These are phyloP conservation scores for Ia io DNA, from an alignment of 2,113 vertebrate species.

Conservation along the genomic window DNA sequence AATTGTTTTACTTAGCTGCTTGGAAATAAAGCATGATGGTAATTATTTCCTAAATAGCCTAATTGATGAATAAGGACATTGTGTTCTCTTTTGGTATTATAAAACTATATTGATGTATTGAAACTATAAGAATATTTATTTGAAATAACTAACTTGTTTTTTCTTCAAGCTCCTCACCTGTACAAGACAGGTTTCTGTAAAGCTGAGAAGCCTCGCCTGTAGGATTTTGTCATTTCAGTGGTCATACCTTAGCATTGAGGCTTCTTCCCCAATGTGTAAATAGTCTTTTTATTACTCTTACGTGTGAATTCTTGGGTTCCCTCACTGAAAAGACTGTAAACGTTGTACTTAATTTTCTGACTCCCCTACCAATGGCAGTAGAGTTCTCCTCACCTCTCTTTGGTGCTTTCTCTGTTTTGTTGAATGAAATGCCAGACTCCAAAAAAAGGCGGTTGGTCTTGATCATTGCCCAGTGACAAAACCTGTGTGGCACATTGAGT, in stretches of 20 bases:
- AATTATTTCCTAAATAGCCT: not conserved
- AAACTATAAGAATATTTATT: not conserved
- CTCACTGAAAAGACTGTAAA: slow-evolving; percentile 12
- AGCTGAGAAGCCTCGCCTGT: not conserved
- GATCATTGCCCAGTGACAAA: not conserved
- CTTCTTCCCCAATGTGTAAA: slow-evolving; percentile 19
- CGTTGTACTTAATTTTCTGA: slow-evolving; percentile 6
- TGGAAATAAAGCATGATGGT: not conserved
- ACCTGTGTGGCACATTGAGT: not conserved
- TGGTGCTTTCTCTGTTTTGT: slow-evolving; percentile 16
- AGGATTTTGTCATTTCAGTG: slow-evolving; percentile 17
- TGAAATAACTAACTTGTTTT: not conserved
- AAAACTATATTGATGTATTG: not conserved
- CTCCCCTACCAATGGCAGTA: not conserved
- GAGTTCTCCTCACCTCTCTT: not conserved
- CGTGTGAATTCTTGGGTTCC: not conserved
- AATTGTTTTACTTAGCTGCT: not conserved
- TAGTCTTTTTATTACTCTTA: not conserved
- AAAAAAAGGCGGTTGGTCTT: not conserved
- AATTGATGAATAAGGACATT: not conserved
- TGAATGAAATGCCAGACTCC: not conserved
- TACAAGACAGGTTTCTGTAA: not conserved
- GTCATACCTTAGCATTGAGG: not conserved
- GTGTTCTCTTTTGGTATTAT: not conserved
- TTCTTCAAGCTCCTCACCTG: not conserved